A percentile compares a stretch with the other conserved stretches of the same genome.
These are phyloP conservation scores for Microcebus griseorufus DNA, from an alignment of 2,113 vertebrate genomes.

Conservation along the genomic window DNA sequence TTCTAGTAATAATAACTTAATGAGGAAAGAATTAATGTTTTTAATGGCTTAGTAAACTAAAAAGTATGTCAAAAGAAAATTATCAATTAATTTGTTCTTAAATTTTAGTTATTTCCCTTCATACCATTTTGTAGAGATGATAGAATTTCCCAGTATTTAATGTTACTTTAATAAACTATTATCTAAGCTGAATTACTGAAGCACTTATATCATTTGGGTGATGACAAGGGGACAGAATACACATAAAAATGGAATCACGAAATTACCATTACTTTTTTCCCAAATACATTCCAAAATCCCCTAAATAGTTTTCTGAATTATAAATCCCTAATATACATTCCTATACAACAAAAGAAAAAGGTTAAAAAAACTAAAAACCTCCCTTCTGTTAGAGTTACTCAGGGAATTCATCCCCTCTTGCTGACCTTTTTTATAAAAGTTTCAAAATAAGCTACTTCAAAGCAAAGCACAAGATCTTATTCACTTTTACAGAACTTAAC, in stretches of 20 bases:
- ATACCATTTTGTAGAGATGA: neutral
- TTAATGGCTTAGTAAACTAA: neutral
- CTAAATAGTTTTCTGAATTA: constrained; percentile 16
- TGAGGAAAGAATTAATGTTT: constrained; percentile 15
- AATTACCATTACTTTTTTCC: neutral
- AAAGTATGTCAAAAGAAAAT: neutral
- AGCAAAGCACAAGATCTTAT: neutral
- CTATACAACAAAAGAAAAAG: neutral
- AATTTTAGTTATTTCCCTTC: neutral
- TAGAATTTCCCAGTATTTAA: neutral
- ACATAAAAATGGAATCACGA: neutral
- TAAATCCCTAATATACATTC: neutral
- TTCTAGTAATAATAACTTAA: neutral
- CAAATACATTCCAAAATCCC: neutral
- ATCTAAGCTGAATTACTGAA: neutral
- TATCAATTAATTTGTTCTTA: constrained; percentile 24
- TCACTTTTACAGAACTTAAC: neutral
- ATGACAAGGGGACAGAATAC: neutral
- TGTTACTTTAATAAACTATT: constrained; percentile 48
- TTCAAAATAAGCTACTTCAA: neutral
- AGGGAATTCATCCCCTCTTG: neutral
- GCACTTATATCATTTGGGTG: neutral
- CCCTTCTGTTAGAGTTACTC: neutral
- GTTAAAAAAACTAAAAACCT: neutral
- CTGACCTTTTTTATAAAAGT: neutral